Base-by-base conservation (phyloP, 2,797 vertebrate genomes). In the Oryzias dopingdopingensis region DNA sequence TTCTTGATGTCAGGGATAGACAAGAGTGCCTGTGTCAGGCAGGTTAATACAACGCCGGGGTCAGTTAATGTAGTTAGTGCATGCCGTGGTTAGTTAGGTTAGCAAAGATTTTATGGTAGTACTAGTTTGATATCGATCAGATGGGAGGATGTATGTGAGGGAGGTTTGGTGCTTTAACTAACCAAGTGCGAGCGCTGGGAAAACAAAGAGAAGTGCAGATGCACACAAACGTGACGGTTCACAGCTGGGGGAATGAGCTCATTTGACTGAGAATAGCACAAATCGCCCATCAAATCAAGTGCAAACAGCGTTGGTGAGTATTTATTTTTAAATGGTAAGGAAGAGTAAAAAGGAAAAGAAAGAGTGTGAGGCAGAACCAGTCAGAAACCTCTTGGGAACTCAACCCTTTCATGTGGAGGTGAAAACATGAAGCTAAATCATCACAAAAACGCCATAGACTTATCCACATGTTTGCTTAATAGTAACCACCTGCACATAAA, bases 391-490 rank as follows among this genome's bases (percentile, higher is more conserved):
- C 75, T 57, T 76, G 83, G 84, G 86, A 89, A 66, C 43, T 67
- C 43, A 59, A 76, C 65, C 59, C 81, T 91, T 91, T 91, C 74
- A 88, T 88, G 85, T 85, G 73, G 70, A 86, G 85, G 81, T 88
- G 85, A 84, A 88, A 85, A 79, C 78, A 88, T 87, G 84, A 87
- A 88, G 83, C 86, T 56, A 84, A 85, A 84, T 89, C 62, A 81
- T 85, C 71, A 83, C 29, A 32, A 10, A 10, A 32, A 32, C 12
- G 29, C 8, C 8, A 3, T 32, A 32, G 3, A 26, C 5, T 10
- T 32, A 8, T 10, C 29, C 29, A 32, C 7, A 32, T 32, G 8
- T 32, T 32, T 12, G 29, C 8, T 32, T 10, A 10, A 32, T 32
- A 32, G 29, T 32, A 8, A 32, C 29, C 2, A 32, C 29, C 8